These are phyloP conservation scores for Synanthedon andrenaeformis DNA, from an alignment of 2,888 invertebrate species.

Conservation along the genomic window DNA sequence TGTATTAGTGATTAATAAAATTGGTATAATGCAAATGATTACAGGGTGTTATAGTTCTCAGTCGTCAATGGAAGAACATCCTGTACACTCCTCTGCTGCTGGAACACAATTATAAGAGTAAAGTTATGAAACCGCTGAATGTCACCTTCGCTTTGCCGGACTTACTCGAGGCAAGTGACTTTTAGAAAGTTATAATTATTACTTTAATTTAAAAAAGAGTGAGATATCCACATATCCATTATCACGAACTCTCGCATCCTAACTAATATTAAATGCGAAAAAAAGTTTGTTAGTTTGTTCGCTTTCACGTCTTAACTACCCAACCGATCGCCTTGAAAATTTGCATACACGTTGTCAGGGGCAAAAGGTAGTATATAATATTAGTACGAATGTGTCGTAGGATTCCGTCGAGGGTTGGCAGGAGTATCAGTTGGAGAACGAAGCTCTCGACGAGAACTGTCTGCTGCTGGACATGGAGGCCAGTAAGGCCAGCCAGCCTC, in stretches of 20 bases:
- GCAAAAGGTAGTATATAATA: neutral
- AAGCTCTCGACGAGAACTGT: constrained; percentile 58
- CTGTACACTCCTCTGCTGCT: constrained; percentile 92
- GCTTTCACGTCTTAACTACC: no score
- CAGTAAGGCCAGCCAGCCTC: constrained; percentile 32
- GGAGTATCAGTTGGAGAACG: constrained; percentile 52
- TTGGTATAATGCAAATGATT: no score
- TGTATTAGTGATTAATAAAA: no score
- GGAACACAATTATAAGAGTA: constrained; percentile 89
- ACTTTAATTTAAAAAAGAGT: no score
- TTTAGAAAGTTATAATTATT: neutral
- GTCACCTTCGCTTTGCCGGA: constrained; percentile 90
- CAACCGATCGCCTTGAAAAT: no score
- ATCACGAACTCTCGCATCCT: no score
- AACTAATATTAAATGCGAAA: no score
- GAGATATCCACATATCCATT: no score
- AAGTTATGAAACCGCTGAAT: constrained; percentile 84
- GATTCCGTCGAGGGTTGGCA: constrained; percentile 63
- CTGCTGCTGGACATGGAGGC: constrained; percentile 55
- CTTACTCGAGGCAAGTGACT: constrained; percentile 76
- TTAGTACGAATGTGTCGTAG: constrained; percentile 15
- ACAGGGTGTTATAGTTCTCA: constrained; percentile 94
- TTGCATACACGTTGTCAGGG: neutral
- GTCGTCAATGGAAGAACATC: constrained; percentile 97
- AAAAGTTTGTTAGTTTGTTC: no score